Base-by-base conservation (phyloP, 2,797 vertebrate species). In the Hypotaenidia okinawae region DNA sequence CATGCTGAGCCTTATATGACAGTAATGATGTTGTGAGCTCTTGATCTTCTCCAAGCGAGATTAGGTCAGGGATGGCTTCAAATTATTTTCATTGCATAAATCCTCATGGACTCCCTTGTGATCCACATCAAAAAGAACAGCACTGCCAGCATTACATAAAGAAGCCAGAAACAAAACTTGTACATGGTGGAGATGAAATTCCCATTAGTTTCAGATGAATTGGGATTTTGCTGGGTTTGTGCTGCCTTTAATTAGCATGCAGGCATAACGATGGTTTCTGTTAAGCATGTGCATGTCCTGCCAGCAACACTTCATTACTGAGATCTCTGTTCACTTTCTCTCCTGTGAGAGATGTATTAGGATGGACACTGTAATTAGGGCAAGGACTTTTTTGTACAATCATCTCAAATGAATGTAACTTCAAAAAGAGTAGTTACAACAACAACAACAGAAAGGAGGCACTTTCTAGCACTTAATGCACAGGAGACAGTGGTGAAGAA, bases 211-310 rank as follows among this genome's bases (percentile, higher is more conserved):
- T 72, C 74, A 89, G 58, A 82, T 41, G 57, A 89, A 33, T 51
- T 82, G 15, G 35, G 76, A 57, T 85, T 93, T 94, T 14, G 1
- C 55, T 73, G 73, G 77, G 64, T 87, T 95, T 87, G 57, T 92
- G 86, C 61, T 89, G 85, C 58, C 61, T 91, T 82, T 82, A 91
- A 79, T 93, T 73, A 82, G n/a, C 80, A 88, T 67, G 79, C 67
- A 57, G 80, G 74, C 55, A 52, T 66, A 81, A 89, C 4, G 18
- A 75, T 28, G 15, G 37, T 91, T 94, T 69, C 70, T 37, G 73
- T 49, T 75, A 57, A 87, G 33, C 5, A 0, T 2, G 0, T 41
- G 57, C 59, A 21, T 19, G 2, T 70, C 25, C 7, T 75, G 80
- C 77, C 85, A 91, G 67, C 43, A 91, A 49, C 52, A 32, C 63